Base-by-base conservation (phyloP, 2,888 invertebrate species). In the Andricus quercusramuli region DNA sequence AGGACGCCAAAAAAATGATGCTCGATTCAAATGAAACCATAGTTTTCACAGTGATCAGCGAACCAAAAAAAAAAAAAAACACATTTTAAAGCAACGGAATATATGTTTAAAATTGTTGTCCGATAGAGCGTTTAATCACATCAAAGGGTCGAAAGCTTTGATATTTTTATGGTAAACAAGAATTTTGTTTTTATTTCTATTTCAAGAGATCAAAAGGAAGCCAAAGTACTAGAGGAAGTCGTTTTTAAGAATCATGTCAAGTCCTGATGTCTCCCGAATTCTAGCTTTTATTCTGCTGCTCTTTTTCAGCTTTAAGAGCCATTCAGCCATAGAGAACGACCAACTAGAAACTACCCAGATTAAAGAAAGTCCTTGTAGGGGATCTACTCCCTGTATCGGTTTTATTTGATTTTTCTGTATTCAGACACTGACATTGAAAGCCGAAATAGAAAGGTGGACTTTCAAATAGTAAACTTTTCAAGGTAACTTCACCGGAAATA, bases 281-380 rank as follows among this genome's bases (percentile, higher is more conserved):
- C 32, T 13, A 56, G 74, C 51, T 56, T 74, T 74, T 56, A 56
- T 74, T 74, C 56, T 56, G 74, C 74, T 74, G 44, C 56, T 74
- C 32, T 74, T 74, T 74, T 56, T n/a, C 56, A 74, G 74, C 32
- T 74, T 74, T 13, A 74, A 74, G 56, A 56, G 32, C 29, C 56
- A 56, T 74, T 74, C 74, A 74, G 56, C 32, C 56, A 51, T 74
- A 74, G 74, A 74, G n/a, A 37, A 32, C 56, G 32, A 37, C 74
- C 56, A 74, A 32, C 74, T 56, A 56, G 56, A 74, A 56, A 56
- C 56, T 74, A 74, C 5, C 74, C 56, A 20, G 74, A 51, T 70
- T 70, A 70, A 51, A 70, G 47, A 51, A 70, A 70, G 70, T 70
- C 70, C 13, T 70, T 70, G 70, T 47, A 70, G 47, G 44, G 25